Evolutionary conservation across 1,140 invertebrate species (phyloP), one percentile per base, ranked within the genome.

Genomic region (Agrilus planipennis): DNA sequence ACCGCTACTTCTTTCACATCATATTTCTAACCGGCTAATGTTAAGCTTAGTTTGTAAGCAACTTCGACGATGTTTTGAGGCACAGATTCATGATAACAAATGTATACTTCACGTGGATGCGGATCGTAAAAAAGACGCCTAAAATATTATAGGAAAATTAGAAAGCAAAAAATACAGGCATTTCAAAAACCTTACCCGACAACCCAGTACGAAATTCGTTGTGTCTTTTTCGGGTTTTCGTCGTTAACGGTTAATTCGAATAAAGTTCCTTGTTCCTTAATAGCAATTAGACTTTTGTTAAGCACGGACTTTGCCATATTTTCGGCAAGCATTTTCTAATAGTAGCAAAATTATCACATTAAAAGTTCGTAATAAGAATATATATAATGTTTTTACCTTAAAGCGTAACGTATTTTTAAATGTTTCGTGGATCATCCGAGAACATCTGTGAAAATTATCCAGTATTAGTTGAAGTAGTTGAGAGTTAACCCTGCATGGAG

Each of bases 61-160:
- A 87, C 72, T 69, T 88, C 84, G 5, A 84, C 72, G 39, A 86
- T 68, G 67, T 87, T 86, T 59, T 87, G 83, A 0, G 83, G 79
- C 5, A 81, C 70, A 28, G 72, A 73, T 43, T 86, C 81, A 44
- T 81, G 71, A 58, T 85, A 84, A 60, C 84, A 88, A 19, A 87
- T 69, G 53, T 86, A 89, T 0, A 87, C 62, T 58, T 88, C 83
- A 51, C 76, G 71, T 7, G 75, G 69, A 50, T 80, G 72, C 0
- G 81, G 81, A 32, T 72, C 71, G 41, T 73, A 75, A 53, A 84
- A 83, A 9, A 86, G 60, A 22, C 81, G 65, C 17, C 79, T 81
- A 60, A 62, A 71, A 71, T 51, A 44, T 54, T 44, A 36, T 35
- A 43, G 15, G 25, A 32, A 38, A 36, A 11, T 40, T 41, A 42